Evolutionary conservation across 2,888 invertebrate species (phyloP).

Genomic region (Electrophaes corylata): DNA sequence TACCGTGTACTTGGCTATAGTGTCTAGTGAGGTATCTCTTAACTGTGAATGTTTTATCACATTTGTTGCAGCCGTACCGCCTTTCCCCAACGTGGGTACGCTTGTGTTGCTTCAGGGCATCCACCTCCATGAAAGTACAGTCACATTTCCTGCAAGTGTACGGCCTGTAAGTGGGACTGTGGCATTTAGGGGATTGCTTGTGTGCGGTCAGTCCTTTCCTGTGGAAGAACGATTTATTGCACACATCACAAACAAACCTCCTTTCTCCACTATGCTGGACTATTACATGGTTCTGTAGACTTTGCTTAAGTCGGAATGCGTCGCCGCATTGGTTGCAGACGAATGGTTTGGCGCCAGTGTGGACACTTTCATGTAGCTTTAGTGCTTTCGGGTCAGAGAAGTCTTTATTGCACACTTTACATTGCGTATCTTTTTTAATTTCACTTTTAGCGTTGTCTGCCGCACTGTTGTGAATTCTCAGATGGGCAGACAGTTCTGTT

Average conservation of each 20-base stretch:
- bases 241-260: constrained; percentile 6
- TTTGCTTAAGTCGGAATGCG: background rate
- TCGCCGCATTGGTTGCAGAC: background rate
- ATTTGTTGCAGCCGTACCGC: background rate
- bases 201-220: background rate
- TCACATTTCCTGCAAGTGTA: background rate
- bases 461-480: background rate
- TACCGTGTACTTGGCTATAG: background rate
- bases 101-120: background rate
- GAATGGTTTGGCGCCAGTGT: constrained; percentile 5
- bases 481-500: background rate
- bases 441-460: background rate
- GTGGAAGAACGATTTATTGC: constrained; percentile 5
- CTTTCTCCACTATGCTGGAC: constrained; percentile 1
- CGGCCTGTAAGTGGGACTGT: background rate
- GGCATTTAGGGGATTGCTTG: constrained; percentile 3
- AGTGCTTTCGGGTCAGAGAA: background rate
- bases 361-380: background rate
- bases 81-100: background rate
- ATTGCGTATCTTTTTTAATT: background rate
- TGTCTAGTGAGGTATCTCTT: background rate
- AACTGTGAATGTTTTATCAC: background rate
- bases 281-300: background rate
- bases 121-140: background rate
- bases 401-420: background rate